These are phyloP conservation scores for Lasioglossum pauxillum DNA, from an alignment of 2,888 invertebrate genomes.

Conservation along the genomic window DNA sequence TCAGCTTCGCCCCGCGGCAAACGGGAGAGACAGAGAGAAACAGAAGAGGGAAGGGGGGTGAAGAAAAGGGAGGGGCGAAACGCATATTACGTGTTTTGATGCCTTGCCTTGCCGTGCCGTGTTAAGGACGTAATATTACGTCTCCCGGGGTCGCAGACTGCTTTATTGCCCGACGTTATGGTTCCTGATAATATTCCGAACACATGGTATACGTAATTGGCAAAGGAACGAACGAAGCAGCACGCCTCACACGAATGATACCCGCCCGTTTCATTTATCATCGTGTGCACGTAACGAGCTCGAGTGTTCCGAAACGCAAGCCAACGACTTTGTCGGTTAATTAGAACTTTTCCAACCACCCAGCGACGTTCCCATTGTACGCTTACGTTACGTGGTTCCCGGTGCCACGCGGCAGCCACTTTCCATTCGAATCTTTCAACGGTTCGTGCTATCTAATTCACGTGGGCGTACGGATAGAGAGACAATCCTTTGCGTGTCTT, in stretches of 20 bases:
- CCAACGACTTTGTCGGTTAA: conserved; percentile 29
- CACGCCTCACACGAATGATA: conserved; percentile 43
- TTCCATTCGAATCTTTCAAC: conserved; percentile 17
- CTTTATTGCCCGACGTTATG: conserved; percentile 49
- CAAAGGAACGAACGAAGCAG: conserved; percentile 35
- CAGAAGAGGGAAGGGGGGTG: neutral
- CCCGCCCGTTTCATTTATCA: conserved; percentile 43
- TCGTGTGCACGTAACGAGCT: conserved; percentile 24
- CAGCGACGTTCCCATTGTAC: neutral
- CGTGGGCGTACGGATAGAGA: neutral
- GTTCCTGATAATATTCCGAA: conserved; percentile 49
- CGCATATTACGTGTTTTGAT: conserved; percentile 33
- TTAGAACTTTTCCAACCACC: conserved; percentile 31
- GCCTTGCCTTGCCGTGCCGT: conserved; percentile 13
- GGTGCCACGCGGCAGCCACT: neutral
- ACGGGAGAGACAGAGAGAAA: neutral
- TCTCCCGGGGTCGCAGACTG: conserved; percentile 34
- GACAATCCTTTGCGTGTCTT: too few relatives aligned
- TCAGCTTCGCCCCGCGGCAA: conserved; percentile 26
- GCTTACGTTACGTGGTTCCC: neutral
- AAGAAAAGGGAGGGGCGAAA: neutral
- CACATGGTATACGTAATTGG: conserved; percentile 50
- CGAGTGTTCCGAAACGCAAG: conserved; percentile 11
- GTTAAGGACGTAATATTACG: conserved; percentile 56
- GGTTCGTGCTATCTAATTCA: neutral